These are phyloP conservation scores for Heliopora coerulea DNA, from an alignment of 92 coral and sea anemone genomes.

Conservation along the genomic window DNA sequence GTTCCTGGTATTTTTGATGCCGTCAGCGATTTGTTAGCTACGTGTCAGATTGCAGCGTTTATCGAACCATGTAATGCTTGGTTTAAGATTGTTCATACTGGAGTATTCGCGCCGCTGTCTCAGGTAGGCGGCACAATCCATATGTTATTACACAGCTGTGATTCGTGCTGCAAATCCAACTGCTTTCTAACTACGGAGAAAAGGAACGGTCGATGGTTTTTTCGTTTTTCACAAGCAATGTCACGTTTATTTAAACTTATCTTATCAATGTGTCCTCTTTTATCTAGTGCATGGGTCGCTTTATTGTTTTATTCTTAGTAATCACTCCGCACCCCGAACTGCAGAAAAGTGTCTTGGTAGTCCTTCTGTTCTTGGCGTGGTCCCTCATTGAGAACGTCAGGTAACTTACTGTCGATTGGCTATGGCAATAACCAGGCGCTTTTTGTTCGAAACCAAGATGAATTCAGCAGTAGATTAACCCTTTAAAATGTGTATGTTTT, in stretches of 20 bases:
- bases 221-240: too few relatives aligned
- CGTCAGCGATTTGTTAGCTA: slow-evolving; percentile 86
- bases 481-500: too few relatives aligned
- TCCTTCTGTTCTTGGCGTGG: slow-evolving; percentile 79
- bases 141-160: too few relatives aligned
- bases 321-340: slow-evolving; percentile 77
- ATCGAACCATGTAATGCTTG: slow-evolving; percentile 83
- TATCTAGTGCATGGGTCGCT: slow-evolving; percentile 76
- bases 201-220: too few relatives aligned
- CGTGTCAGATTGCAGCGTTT: slow-evolving; percentile 93
- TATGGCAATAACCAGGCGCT: too few relatives aligned
- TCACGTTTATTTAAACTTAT: too few relatives aligned
- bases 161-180: too few relatives aligned
- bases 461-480: too few relatives aligned
- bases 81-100: slow-evolving; percentile 74
- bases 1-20: slow-evolving; percentile 73
- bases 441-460: too few relatives aligned
- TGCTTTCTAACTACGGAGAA: too few relatives aligned
- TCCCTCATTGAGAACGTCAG: slow-evolving; percentile 88
- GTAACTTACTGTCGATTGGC: too few relatives aligned
- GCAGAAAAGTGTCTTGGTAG: slow-evolving; percentile 70
- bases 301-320: slow-evolving; percentile 72
- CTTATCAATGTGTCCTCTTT: too few relatives aligned
- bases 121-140: slow-evolving; percentile 83
- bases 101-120: slow-evolving; percentile 72